phyloP scores from a whole-genome alignment of 30 jellyfish, hydroid and myxozoan species.

The Aurelia coerulea region DNA sequence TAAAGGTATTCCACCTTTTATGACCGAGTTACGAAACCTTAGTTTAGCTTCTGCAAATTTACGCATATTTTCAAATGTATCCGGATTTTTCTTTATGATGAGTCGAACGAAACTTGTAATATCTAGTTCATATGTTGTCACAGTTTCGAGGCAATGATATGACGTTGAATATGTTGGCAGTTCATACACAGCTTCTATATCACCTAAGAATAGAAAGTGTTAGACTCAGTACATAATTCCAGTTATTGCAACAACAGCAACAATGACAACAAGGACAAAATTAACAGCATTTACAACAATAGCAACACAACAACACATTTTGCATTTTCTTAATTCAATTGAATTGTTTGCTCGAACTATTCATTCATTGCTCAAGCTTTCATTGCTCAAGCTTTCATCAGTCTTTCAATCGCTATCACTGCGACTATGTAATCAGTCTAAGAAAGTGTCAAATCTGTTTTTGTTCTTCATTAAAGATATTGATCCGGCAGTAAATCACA shows the following conservation, averaged over 20 bases:
- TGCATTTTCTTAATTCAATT: no score
- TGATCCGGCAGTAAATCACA: not conserved
- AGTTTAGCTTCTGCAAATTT: slow-evolving; percentile 67
- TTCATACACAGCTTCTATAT: slow-evolving; percentile 43
- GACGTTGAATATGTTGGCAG: slow-evolving; percentile 72
- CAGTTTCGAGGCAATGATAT: slow-evolving; percentile 67
- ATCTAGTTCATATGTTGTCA: slow-evolving; percentile 78
- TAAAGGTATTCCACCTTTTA: slow-evolving; percentile 85
- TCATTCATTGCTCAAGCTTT: no score
- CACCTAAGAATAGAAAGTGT: slow-evolving; percentile 5
- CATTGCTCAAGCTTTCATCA: no score
- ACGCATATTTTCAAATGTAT: slow-evolving; percentile 80
- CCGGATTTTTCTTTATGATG: slow-evolving; percentile 89
- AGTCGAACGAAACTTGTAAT: slow-evolving; percentile 72
- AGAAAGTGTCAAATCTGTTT: no score
- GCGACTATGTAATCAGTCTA: no score
- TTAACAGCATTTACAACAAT: no score
- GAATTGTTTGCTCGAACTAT: no score
- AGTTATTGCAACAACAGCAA: no score
- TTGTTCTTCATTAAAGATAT: not conserved
- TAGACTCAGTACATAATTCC: no score
- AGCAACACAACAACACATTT: no score
- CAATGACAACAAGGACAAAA: no score
- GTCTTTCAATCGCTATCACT: no score
- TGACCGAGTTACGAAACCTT: slow-evolving; percentile 47